Percentiles rank a stretch among this genome's conserved stretches.
Evolutionary conservation across 2,888 invertebrate genomes (phyloP).

Genomic region (Steinernema carpocapsae): DNA sequence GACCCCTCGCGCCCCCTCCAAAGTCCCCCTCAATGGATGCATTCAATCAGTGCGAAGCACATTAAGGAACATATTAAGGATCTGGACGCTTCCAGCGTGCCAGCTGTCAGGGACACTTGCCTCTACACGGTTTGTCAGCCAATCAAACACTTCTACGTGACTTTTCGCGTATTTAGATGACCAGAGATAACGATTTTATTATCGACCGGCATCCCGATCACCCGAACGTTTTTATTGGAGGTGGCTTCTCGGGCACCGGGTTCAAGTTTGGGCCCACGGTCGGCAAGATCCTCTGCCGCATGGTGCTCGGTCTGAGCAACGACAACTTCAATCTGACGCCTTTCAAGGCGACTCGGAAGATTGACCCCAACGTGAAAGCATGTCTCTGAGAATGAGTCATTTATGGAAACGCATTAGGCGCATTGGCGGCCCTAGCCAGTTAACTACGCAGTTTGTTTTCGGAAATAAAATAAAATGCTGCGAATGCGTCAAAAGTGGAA

Average conservation of each 20-base stretch:
- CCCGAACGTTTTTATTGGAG: slow-evolving; percentile 57
- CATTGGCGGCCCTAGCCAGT: not conserved
- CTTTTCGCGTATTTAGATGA: slow-evolving; percentile 42
- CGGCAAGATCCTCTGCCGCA: slow-evolving; percentile 46
- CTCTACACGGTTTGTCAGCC: slow-evolving; percentile 46
- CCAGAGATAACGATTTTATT: slow-evolving; percentile 44
- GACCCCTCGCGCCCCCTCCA: not conserved
- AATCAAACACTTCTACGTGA: not conserved
- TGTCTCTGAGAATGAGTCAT: slow-evolving; percentile 7
- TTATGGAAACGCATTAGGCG: slow-evolving; percentile 15
- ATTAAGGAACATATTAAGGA: slow-evolving; percentile 46
- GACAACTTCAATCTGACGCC: slow-evolving; percentile 38
- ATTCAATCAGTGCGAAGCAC: slow-evolving; percentile 40
- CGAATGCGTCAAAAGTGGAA: slow-evolving; percentile 3
- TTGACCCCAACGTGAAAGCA: slow-evolving; percentile 39
- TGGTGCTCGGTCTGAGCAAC: slow-evolving; percentile 35
- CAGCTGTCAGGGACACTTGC: slow-evolving; percentile 42
- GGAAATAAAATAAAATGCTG: slow-evolving; percentile 15
- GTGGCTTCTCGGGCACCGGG: slow-evolving; percentile 65
- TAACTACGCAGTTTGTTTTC: slow-evolving; percentile 24
- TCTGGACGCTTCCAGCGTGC: slow-evolving; percentile 42
- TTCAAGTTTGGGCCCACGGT: slow-evolving; percentile 59
- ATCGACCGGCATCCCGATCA: slow-evolving; percentile 46
- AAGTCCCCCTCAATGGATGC: slow-evolving; percentile 37
- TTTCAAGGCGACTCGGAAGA: slow-evolving; percentile 39